These are phyloP conservation scores for Norana najaformis DNA, from an alignment of 2,888 invertebrate species.

Conservation along the genomic window DNA sequence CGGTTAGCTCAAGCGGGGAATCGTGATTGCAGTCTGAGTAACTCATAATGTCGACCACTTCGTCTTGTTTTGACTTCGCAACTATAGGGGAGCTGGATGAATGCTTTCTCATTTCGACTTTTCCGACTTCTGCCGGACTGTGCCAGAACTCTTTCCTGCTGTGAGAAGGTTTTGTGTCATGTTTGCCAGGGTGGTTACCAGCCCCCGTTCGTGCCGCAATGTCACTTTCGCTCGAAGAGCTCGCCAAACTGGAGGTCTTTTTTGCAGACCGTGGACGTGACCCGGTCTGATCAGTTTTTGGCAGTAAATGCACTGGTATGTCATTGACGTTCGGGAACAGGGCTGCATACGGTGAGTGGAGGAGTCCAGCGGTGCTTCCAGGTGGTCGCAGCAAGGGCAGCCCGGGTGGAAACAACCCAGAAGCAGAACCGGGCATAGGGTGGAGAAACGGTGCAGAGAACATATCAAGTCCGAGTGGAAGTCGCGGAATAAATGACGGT, in stretches of 20 bases:
- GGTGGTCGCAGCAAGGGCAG: constrained; percentile 29
- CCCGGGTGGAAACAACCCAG: constrained; percentile 27
- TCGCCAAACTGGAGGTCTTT: constrained; percentile 16
- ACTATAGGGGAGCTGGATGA: not conserved
- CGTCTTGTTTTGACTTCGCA: constrained; percentile 8
- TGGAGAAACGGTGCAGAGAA: constrained; percentile 33
- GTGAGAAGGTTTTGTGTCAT: constrained; percentile 17
- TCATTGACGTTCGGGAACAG: constrained; percentile 21
- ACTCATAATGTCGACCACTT: constrained; percentile 1
- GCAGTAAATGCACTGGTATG: constrained; percentile 15
- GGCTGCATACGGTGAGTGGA: constrained; percentile 30
- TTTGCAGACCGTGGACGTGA: constrained; percentile 2
- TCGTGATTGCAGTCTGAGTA: constrained; percentile 10
- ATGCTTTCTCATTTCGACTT: not conserved
- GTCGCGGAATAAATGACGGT: constrained; percentile 8
- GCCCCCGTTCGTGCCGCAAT: not conserved
- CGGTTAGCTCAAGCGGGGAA: constrained; percentile 10
- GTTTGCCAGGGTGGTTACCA: not conserved
- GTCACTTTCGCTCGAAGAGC: constrained; percentile 23
- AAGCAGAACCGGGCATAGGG: constrained; percentile 29
- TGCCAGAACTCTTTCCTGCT: constrained; percentile 28
- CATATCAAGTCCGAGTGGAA: constrained; percentile 32
- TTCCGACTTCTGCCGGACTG: not conserved
- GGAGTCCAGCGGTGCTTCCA: constrained; percentile 18
- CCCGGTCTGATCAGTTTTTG: constrained; percentile 1